Base-by-base conservation (phyloP, 2,888 invertebrate genomes). In the Falcaria lacertinaria region DNA sequence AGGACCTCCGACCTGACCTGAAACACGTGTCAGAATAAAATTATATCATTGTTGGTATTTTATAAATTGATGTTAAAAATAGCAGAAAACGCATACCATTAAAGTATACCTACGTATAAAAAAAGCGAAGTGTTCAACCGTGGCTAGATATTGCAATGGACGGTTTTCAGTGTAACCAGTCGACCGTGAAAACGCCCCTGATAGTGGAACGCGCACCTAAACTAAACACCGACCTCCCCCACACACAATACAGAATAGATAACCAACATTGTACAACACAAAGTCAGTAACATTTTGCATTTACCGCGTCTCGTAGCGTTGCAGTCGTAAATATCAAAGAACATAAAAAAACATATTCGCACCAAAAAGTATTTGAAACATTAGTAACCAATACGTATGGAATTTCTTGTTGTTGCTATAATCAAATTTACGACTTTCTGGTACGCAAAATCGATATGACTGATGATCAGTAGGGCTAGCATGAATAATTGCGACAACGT, bases 41-140 rank as follows among this genome's bases (percentile, higher is more conserved):
- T n/a, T n/a, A n/a, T n/a, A n/a, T n/a, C n/a, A n/a, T n/a, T n/a
- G n/a, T n/a, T n/a, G n/a, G n/a, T n/a, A n/a, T n/a, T n/a, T n/a
- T n/a, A n/a, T n/a, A n/a, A n/a, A n/a, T 22, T 2, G 6, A 22
- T 7, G 6, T 22, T 1, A 25, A 28, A 28, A 7, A 28, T 11
- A 28, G 28, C 11, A 22, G 6, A 22, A 15, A 3, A 22, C 25
- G 7, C 13, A 37, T 19, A 52, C 47, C n/a, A n/a, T n/a, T n/a
- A n/a, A n/a, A 50, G 46, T 48, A 57, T 57, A 57, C 41, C 47
- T 48, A 58, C 53, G 52, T 46, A 55, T 49, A n/a, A 52, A 54
- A 52, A 57, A 63, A 60, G 60, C 52, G 69, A 71, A 74, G 80
- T 80, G 77, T 76, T 80, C 72, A 67, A 67, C 62, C 76, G 79